Evolutionary conservation across 2,113 vertebrate species (phyloP).

Genomic region (Butorides virescens): DNA sequence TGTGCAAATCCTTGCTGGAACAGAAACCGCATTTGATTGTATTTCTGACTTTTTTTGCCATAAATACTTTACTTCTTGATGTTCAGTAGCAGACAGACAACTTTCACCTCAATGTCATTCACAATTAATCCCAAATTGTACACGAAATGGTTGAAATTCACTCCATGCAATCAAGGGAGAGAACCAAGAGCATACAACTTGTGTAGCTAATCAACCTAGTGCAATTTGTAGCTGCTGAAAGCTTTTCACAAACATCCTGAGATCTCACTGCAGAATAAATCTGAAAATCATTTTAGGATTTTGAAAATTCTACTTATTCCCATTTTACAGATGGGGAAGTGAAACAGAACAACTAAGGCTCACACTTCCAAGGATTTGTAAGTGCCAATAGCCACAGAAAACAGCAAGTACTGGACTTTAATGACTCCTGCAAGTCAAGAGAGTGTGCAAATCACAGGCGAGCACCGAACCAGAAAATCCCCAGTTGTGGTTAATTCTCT

Average conservation of each 20-base stretch:
- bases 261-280: not conserved
- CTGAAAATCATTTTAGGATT: not conserved
- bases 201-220: not conserved
- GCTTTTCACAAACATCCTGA: not conserved
- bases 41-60: not conserved
- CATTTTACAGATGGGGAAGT: not conserved
- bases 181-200: not conserved
- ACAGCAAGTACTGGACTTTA: not conserved
- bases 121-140: slow-evolving; percentile 29
- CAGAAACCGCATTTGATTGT: not conserved
- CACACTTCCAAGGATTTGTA: not conserved
- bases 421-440: not conserved
- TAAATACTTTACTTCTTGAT: not conserved
- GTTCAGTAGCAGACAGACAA: not conserved
- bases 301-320: not conserved
- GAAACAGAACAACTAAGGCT: not conserved
- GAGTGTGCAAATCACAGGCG: not conserved
- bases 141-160: slow-evolving; percentile 29
- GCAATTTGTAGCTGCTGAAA: slow-evolving; percentile 16
- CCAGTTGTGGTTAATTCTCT: not conserved
- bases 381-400: not conserved
- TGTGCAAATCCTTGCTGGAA: not conserved
- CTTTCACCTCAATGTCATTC: slow-evolving; percentile 14
- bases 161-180: slow-evolving; percentile 22
- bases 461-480: slow-evolving; percentile 7